Base-by-base conservation (phyloP, 2,888 invertebrate species). In the Scrobipalpa atriplicella region DNA sequence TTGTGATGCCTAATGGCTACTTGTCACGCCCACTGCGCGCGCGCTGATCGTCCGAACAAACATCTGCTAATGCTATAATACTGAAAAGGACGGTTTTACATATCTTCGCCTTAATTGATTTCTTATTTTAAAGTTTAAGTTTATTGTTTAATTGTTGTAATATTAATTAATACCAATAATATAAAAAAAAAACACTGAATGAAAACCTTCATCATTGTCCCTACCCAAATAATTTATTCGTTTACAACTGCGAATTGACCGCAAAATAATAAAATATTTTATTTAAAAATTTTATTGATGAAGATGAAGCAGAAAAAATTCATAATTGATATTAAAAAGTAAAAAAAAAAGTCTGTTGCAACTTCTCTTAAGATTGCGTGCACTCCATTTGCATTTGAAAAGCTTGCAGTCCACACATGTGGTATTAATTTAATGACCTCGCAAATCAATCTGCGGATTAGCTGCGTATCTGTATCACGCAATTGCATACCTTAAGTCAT, bases 401-500 rank as follows among this genome's bases (percentile, higher is more conserved):
- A 29, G 38, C 29, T 58, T 71, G 75, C 77, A 75, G 75, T 71
- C 70, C 64, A 62, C 67, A 70, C 77, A 76, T 76, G 77, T 78
- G 72, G 38, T 38, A 8, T 58, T 58, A 58, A 58, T 58, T 58
- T 38, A 38, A 38, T 58, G 38, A 58, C 54, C 21, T 56, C 13
- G 13, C 21, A 11, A 21, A 56, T 56, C 54, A 52, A 19, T 11
- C 21, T 56, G 13, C 21, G n/a, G 36, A 36, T 58, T 58, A n/a
- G 54, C 63, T 52, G 58, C 43, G 58, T 61, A 67, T 67, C 61
- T 41, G 38, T 81, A 77, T 74, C 75, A 83, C 81, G 82, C 76
- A 81, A 73, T 84, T 79, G 78, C 79, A 83, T 82, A 76, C 43
- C 75, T 71, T 72, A 73, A 71, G 71, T 71, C 68, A 74, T 72